Conservation (phyloP, 2,113 vertebrate genomes). For the Felis chaus region DNA sequence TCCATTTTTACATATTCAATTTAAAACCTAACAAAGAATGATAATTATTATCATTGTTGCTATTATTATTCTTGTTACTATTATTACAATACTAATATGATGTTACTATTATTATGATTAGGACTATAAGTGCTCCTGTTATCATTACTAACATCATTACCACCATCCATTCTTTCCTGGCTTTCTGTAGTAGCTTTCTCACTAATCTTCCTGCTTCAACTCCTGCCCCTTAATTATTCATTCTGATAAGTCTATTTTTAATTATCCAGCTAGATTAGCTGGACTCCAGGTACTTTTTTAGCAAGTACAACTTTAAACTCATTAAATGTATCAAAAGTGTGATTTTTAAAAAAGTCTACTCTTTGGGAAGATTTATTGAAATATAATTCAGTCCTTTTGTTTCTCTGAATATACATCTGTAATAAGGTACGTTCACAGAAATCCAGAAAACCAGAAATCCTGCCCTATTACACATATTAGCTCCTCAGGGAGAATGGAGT, state of each 20-base stretch:
- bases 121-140: fast-evolving
- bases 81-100: background rate
- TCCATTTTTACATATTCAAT: background rate
- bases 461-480: background rate
- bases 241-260: background rate
- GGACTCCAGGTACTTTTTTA: background rate
- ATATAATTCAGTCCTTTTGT: background rate
- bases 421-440: background rate
- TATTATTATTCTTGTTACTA: background rate
- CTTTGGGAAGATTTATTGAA: background rate
- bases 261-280: background rate
- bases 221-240: background rate
- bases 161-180: background rate
- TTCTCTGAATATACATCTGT: background rate
- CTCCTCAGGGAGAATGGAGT: background rate
- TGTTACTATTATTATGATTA: background rate
- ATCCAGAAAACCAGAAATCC: background rate
- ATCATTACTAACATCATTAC: fast-evolving
- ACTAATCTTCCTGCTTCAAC: background rate
- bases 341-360: background rate
- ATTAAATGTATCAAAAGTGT: background rate
- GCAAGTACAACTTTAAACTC: background rate
- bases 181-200: background rate
- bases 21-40: background rate
- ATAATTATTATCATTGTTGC: background rate